Conservation (phyloP, 92 coral and sea anemone species). For the Phenganax marumi region DNA sequence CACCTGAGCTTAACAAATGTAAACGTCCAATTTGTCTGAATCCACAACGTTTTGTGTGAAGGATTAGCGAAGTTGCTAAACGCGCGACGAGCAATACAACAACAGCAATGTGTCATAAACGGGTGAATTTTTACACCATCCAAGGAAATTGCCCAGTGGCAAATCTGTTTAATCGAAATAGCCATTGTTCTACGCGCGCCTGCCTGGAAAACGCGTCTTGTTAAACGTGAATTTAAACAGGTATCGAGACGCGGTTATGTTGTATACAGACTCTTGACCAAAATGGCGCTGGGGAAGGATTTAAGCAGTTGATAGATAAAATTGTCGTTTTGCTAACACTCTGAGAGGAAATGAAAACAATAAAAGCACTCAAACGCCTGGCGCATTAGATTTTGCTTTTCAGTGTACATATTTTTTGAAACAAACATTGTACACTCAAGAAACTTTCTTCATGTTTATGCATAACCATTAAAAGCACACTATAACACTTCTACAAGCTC, state of each 20-base stretch:
- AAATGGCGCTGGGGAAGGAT: conserved; percentile 3
- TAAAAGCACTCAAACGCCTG: not conserved
- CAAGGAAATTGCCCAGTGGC: conserved; percentile 29
- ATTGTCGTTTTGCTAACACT: not conserved
- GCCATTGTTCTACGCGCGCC: conserved; percentile 11
- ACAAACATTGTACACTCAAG: conserved; percentile 4
- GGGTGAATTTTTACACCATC: conserved; percentile 45
- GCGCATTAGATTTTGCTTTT: not conserved
- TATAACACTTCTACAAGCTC: not conserved
- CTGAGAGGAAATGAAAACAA: conserved; percentile 21
- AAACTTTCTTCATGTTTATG: conserved; percentile 5
- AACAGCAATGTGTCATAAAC: conserved; percentile 44
- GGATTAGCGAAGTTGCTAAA: conserved; percentile 44
- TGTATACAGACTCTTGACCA: not conserved
- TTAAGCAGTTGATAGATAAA: not conserved
- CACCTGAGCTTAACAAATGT: conserved; percentile 21
- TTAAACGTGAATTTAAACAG: not conserved
- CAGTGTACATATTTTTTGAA: not conserved
- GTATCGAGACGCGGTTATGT: conserved; percentile 13
- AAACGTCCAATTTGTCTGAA: conserved; percentile 22
- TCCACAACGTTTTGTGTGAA: conserved; percentile 25
- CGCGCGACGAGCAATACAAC: conserved; percentile 32
- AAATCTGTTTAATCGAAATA: conserved; percentile 18
- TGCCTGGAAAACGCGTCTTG: conserved; percentile 3
- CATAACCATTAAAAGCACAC: not conserved